Base-by-base conservation (phyloP, 2,113 vertebrate genomes). In the Arothron firmamentum region DNA sequence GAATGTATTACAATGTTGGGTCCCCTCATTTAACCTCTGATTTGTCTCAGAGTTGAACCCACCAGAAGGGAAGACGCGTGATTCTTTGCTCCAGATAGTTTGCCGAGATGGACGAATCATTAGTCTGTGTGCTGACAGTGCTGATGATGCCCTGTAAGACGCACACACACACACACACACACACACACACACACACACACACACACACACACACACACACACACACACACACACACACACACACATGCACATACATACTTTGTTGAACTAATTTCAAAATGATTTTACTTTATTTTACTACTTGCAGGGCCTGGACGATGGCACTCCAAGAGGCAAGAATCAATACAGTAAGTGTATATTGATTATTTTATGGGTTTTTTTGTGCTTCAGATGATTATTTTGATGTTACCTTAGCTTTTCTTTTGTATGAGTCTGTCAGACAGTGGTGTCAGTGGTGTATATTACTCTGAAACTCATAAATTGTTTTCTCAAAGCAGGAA, bases 81-180 rank as follows among this genome's bases (percentile, higher is more conserved):
- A 96, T 43, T 90, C 94, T 38, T 87, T 96, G 73, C 85, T 98
- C 68, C 96, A 98, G 86, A 92, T 98, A 21, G 92, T 96, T 66
- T 98, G 96, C 75, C 91, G 94, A 67, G 94, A 97, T 62, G 95
- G 95, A 56, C 94, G 94, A 59, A 90, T 92, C 48, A 88, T 97
- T 81, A 98, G 93, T 80, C 89, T 98, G 71, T 96, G 94, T 74
- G 95, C 95, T 53, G 95, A 98, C 84, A 94, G 93, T 55, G 88
- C 92, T 72, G 95, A 98, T 64, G 95, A 98, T 80, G 94, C 94
- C 83, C 77, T 97, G 95, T 98, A 91, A 95, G 94, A 59, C 43
- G 10, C 14, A 46, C 45, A 34, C 31, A 34, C 31, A 34, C 31
- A 34, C 31, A 8, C 5, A 34, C 8, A 34, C 4, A 28, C 28